These are phyloP conservation scores for Villa cingulata DNA, from an alignment of 2,888 invertebrate genomes.

Conservation along the genomic window DNA sequence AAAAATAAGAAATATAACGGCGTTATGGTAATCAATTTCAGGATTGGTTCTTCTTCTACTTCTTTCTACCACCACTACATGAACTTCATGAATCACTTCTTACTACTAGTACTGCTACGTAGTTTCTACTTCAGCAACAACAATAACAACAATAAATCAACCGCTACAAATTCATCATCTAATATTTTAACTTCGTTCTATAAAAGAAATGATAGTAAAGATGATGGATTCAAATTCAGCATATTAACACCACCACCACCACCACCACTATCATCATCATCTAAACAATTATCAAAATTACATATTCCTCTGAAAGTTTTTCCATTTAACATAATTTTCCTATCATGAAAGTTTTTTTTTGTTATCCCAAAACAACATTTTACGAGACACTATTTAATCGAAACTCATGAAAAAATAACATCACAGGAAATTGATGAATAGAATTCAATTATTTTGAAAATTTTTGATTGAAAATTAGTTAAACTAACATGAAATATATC, in stretches of 20 bases:
- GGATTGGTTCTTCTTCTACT: slow-evolving; percentile 14
- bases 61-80: slow-evolving; percentile 11
- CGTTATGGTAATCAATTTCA: slow-evolving; percentile 18
- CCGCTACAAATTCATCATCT: slow-evolving; percentile 1
- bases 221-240: not conserved
- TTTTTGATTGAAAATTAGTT: no score
- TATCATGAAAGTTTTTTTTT: no score
- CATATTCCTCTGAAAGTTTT: not conserved
- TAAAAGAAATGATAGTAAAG: not conserved
- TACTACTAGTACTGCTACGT: slow-evolving; percentile 22
- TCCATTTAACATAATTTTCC: not conserved
- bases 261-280: no score
- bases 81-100: slow-evolving; percentile 18
- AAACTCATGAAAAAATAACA: no score
- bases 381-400: no score
- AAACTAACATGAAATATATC: no score
- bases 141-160: slow-evolving; percentile 4
- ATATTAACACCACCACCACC: no score
- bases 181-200: not conserved
- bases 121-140: slow-evolving; percentile 15
- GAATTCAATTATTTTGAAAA: no score
- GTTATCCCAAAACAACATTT: no score
- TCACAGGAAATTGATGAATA: no score
- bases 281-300: not conserved
- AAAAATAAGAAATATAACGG: slow-evolving; percentile 9